Evolutionary conservation across 2,797 vertebrate genomes (phyloP), one percentile per base, ranked within the genome.

Genomic region (Triplophysa bombifrons): DNA sequence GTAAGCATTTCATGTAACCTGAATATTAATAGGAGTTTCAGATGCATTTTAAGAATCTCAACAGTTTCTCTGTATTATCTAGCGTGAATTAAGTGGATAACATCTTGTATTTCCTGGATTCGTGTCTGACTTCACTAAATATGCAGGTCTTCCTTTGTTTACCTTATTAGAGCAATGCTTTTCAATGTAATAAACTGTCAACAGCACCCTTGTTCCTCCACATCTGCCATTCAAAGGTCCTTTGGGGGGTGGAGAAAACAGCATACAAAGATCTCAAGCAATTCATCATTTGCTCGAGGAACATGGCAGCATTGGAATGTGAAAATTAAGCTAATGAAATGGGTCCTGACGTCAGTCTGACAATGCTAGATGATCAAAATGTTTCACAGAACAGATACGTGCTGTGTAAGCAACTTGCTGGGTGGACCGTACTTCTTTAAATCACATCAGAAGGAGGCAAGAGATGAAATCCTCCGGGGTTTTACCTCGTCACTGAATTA

Each of bases 271-370:
- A 90, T 88, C 87, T 73, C 44, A 66, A 79, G 85, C 85, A 83
- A 85, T 90, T 87, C 63, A 87, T 88, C 83, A 90, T 87, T 87
- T 85, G 74, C 77, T 25, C 58, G 55, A 81, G 77, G 87, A 89
- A 85, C 81, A 85, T 86, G 87, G 86, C 81, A 48, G 87, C 86
- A 85, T 83, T 85, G 89, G 87, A 90, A 91, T 91, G 85, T 89
- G 88, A 90, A 91, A 89, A 91, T 92, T 90, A 91, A 91, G 87
- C 86, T 89, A 92, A 92, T 91, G 75, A 27, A 0, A 25, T 64
- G 81, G 82, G 82, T 83, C 85, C 84, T 85, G 85, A 86, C 76
- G 68, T 83, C 41, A 72, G 76, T 60, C 84, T 86, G 90, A 91
- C 91, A 87, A 77, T 80, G 88, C 90, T 80, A 80, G 85, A 90